Evolutionary conservation across 2,888 invertebrate genomes (phyloP).

Genomic region (Acrocyrtus sp.): DNA sequence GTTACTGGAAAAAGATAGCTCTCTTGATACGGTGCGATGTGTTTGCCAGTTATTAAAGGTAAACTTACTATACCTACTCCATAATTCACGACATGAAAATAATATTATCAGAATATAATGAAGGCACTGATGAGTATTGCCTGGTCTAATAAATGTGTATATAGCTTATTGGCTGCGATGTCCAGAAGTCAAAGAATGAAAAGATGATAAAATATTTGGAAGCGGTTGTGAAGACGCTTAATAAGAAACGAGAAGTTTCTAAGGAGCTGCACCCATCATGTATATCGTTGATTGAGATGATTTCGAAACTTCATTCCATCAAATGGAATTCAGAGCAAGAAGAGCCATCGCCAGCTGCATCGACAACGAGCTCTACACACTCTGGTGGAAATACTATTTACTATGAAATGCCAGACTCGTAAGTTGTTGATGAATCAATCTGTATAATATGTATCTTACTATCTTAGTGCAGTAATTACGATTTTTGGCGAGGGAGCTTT

Average conservation of each 20-base stretch:
- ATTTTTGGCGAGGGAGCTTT: too few relatives aligned
- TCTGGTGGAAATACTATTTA: conserved; percentile 15
- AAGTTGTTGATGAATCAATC: conserved; percentile 31
- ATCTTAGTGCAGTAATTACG: too few relatives aligned
- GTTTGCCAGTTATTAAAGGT: conserved; percentile 57
- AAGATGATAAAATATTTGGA: conserved; percentile 42
- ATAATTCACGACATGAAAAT: too few relatives aligned
- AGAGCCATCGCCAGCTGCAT: conserved; percentile 8
- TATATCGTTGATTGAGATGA: conserved; percentile 39
- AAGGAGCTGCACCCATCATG: conserved; percentile 18
- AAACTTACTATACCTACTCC: conserved; percentile 2
- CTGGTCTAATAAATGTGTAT: too few relatives aligned
- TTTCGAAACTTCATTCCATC: conserved; percentile 50
- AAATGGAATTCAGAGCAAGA: conserved; percentile 57
- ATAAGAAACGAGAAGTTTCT: conserved; percentile 22
- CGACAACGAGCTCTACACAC: background rate
- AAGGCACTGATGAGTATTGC: too few relatives aligned
- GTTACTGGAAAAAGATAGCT: conserved; percentile 38
- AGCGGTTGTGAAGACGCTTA: conserved; percentile 49
- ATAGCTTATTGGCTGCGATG: conserved; percentile 60
- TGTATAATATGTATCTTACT: too few relatives aligned
- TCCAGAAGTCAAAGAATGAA: conserved; percentile 45
- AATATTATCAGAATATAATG: too few relatives aligned
- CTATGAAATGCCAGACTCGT: conserved; percentile 57
- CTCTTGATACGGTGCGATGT: conserved; percentile 48